Evolutionary conservation across 92 coral and sea anemone genomes (phyloP), one percentile per base, ranked within the genome.

Genomic region (Hydrozoanthus gracilis): DNA sequence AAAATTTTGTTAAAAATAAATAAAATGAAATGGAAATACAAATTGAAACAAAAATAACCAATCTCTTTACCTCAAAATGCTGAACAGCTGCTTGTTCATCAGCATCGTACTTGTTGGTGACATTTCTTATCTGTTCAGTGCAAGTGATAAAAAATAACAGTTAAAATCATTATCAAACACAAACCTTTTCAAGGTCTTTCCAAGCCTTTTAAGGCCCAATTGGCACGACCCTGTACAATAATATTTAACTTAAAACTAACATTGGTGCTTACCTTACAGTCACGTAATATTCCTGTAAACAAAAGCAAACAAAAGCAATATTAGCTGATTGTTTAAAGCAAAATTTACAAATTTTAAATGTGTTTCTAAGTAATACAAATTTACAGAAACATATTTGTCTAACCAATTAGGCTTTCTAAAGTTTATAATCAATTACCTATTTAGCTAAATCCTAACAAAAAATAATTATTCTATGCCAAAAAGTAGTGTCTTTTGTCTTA

Each of bases 61-160:
- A 20, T 45, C 51, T n/a, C 27, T 16, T 73, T 84, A 96, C 99
- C 97, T 96, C 98, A 92, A 84, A 96, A 74, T 95, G 98, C 69
- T 96, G 99, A 49, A 82, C 72, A 17, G 98, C 94, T 48, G 99
- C 98, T 55, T 95, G 99, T 67, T 94, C 99, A 83, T 96, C 99
- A 44, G 99, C 99, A 45, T 89, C 92, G 84, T 95, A 96, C 77
- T 96, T 96, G 89, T 96, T 90, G 65, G 82, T 92, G 20, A 93
- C 95, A 88, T 96, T 96, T 60, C 92, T 92, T 49, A 96, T 82
- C 99, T 96, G 84, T 49, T 77, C 12, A 51, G 10, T 27, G 44
- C 45, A 67, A n/a, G 72, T 7, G 50, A 15, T 50, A n/a, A 9
- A 17, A 4, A 47, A 6, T n/a, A 14, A 10, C 18, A 1, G 3